Evolutionary conservation across 2,888 invertebrate genomes (phyloP), one percentile per base, ranked within the genome.

Genomic region (Oscheius sp.): DNA sequence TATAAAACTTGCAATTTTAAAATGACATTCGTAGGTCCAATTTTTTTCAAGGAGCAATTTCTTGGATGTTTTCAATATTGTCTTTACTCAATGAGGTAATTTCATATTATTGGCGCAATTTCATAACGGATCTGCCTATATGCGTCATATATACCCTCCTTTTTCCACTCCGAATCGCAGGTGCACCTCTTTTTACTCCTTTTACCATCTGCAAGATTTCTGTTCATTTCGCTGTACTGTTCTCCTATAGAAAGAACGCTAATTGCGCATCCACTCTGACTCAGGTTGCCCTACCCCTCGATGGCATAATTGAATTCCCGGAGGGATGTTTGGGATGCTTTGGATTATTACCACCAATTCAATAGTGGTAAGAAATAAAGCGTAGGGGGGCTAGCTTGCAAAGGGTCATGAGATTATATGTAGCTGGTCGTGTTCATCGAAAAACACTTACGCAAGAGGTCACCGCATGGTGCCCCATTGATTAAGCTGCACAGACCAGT

Each of bases 381-480:
- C n/a, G n/a, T n/a, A n/a, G n/a, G n/a, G n/a, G n/a, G n/a, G n/a
- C n/a, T n/a, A n/a, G 41, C 12, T 14, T 41, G 41, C 12, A 17
- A 17, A 41, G 3, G 12, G 3, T 12, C 41, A 41, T 41, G 24
- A 20, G 22, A 47, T 47, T 47, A 47, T 26, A 50, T 30, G 26
- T 26, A 9, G 24, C 30, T 50, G 54, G 32, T n/a, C 54, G 33
- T 54, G 17, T 24, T 6, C 54, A 17, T 44, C n/a, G 26, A 44
- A 59, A 59, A 59, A 59, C 59, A 59, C 59, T 59, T 59, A 59
- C 59, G 59, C 41, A 59, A 54, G 59, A 41, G 59, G 59, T 38
- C 32, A 36, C 54, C 59, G 59, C 44, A 59, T 59, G 59, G 59
- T 59, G 59, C 59, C 50, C 36, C 59, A 59, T 59, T 59, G 59